phyloP scores from a whole-genome alignment of 2,888 invertebrate species.

The Dasysyrphus albostriatus region DNA sequence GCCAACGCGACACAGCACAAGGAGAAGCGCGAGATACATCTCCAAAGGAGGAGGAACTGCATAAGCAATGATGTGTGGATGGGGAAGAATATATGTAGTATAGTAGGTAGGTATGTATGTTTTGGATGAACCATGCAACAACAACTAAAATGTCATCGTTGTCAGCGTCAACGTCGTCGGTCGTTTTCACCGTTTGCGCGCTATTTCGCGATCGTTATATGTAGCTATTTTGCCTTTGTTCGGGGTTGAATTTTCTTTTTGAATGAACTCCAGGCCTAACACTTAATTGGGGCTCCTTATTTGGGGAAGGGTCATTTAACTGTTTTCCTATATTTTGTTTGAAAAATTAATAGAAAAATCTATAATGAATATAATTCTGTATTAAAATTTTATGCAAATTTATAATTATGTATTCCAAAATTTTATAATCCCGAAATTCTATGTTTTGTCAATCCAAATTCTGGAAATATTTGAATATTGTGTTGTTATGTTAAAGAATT shows the following conservation, averaged over 20 bases:
- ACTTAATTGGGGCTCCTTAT: not conserved
- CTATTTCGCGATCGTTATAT: conserved; percentile 63
- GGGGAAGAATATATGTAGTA: conserved; percentile 8
- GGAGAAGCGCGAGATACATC: conserved; percentile 44
- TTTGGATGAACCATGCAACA: conserved; percentile 7
- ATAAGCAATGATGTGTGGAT: conserved; percentile 59
- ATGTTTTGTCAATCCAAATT: no score
- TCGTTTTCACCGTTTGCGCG: conserved; percentile 57
- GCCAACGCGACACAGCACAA: conserved; percentile 18
- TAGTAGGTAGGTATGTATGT: not conserved
- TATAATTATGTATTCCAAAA: no score
- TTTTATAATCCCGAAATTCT: no score
- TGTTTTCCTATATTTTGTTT: no score
- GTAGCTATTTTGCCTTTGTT: conserved; percentile 23
- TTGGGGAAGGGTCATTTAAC: no score
- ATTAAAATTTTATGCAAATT: no score
- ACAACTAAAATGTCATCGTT: conserved; percentile 49
- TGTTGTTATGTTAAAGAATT: no score
- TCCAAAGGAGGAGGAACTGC: conserved; percentile 66
- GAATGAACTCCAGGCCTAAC: not conserved
- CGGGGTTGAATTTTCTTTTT: not conserved
- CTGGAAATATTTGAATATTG: no score
- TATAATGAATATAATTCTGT: no score
- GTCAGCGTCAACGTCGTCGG: conserved; percentile 38
- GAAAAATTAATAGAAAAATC: no score